These are phyloP conservation scores for Alectoris magna DNA, from an alignment of 2,797 vertebrate species.

Conservation along the genomic window DNA sequence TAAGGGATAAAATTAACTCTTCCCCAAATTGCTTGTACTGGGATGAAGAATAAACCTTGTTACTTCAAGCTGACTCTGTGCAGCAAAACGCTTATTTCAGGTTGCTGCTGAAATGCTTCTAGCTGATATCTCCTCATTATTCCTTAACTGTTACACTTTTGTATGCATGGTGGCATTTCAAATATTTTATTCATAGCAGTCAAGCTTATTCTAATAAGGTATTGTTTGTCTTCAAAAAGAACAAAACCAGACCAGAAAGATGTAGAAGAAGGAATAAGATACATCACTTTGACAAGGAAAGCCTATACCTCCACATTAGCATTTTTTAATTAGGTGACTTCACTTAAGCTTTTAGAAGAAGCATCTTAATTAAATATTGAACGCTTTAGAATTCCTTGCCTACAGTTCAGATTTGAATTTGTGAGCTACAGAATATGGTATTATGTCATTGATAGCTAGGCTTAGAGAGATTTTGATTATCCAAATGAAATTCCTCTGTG, in stretches of 20 bases:
- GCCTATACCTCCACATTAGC: constrained; percentile 65
- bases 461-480: not conserved
- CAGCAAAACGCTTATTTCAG: not conserved
- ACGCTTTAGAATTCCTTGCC: constrained; percentile 26
- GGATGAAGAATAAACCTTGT: not conserved
- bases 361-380: constrained; percentile 78
- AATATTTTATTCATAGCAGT: constrained; percentile 73
- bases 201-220: constrained; percentile 30
- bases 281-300: constrained; percentile 59
- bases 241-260: constrained; percentile 19
- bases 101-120: not conserved
- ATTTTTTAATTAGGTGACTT: constrained; percentile 77
- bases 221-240: constrained; percentile 63
- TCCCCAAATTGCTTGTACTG: not conserved
- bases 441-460: constrained; percentile 1
- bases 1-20: not conserved
- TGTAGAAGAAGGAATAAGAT: constrained; percentile 67
- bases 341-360: constrained; percentile 74
- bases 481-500: not conserved
- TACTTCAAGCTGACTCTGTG: not conserved
- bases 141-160: not conserved
- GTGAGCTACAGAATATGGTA: not conserved
- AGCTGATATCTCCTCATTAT: not conserved
- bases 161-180: constrained; percentile 19
- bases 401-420: constrained; percentile 57